Percentiles rank a stretch among this genome's conserved stretches.
Evolutionary conservation across 2,113 vertebrate genomes (phyloP).

Genomic region (Cavia aperea): DNA sequence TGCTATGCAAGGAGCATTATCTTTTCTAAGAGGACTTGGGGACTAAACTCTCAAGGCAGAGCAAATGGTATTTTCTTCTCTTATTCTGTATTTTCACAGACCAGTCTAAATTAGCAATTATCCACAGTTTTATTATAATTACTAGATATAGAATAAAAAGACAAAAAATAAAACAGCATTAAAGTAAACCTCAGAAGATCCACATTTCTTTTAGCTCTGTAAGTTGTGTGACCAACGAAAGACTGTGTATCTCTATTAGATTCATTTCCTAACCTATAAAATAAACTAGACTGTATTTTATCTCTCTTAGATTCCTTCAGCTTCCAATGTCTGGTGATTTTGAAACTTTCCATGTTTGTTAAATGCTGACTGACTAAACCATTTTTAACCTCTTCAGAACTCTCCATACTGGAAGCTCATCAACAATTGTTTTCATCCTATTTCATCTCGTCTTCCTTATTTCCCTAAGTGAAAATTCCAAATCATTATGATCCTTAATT

Average conservation of each 20-base stretch:
- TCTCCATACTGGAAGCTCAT: neutral
- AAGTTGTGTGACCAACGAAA: neutral
- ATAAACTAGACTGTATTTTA: neutral
- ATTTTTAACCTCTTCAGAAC: neutral
- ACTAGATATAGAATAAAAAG: neutral
- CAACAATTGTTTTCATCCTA: neutral
- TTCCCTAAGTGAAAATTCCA: slow-evolving; percentile 31
- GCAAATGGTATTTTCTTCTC: neutral
- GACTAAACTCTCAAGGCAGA: neutral
- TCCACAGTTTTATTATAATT: neutral
- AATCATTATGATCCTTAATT: neutral
- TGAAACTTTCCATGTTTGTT: neutral
- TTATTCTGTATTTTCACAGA: neutral
- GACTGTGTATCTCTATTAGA: neutral
- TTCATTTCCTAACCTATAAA: slow-evolving; percentile 20
- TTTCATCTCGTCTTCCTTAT: neutral
- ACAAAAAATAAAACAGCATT: neutral
- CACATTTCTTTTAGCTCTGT: neutral
- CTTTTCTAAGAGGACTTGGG: neutral
- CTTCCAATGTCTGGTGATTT: neutral
- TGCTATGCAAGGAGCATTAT: neutral
- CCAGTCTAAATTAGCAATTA: neutral
- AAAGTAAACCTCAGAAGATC: neutral
- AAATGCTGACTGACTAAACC: neutral
- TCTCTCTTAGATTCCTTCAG: neutral